Base-by-base conservation (phyloP, 2,888 invertebrate genomes). In the Volucella zonaria region DNA sequence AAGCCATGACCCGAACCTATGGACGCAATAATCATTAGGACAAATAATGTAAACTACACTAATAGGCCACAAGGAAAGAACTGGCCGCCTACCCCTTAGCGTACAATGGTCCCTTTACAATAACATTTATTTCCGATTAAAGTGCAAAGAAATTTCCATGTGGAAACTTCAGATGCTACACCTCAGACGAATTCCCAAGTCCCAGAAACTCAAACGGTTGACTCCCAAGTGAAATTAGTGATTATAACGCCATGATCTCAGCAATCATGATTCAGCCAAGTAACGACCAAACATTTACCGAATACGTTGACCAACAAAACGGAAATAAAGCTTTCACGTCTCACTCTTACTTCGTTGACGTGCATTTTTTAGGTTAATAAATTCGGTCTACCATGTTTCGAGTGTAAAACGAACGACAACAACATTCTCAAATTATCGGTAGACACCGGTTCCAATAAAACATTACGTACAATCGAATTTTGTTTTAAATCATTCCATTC, bases 91-190 rank as follows among this genome's bases (percentile, higher is more conserved):
- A 31, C 56, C 23, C 52, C 52, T 52, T 15, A 56, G 1, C 9
- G 43, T 11, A 18, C 47, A 9, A 47, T 47, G 4, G 9, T 14
- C 6, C 47, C 6, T 6, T 47, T 8, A 47, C 8, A 47, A 14
- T 8, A 47, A 9, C 6, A 8, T 1, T 4, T 14, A n/a, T 1
- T 47, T 1, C 42, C 70, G 8, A 45, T 3, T 6, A 75, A 75
- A 49, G 10, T 42, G 3, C 56, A 75, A 47, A 11, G 75, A 10
- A 66, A 66, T 18, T 66, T 66, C 14, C 61, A 18, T 18, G 18
- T 18, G 18, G 18, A 18, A 18, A 18, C 18, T 18, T 18, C 18
- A 18, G 18, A 18, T 18, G 18, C 18, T 18, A 1, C 18, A 18
- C 18, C 18, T 18, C 1, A 18, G 62, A 18, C 31, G 52, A 42